Base-by-base conservation (phyloP, 1,140 invertebrate species). In the Heliconius nattereri region DNA sequence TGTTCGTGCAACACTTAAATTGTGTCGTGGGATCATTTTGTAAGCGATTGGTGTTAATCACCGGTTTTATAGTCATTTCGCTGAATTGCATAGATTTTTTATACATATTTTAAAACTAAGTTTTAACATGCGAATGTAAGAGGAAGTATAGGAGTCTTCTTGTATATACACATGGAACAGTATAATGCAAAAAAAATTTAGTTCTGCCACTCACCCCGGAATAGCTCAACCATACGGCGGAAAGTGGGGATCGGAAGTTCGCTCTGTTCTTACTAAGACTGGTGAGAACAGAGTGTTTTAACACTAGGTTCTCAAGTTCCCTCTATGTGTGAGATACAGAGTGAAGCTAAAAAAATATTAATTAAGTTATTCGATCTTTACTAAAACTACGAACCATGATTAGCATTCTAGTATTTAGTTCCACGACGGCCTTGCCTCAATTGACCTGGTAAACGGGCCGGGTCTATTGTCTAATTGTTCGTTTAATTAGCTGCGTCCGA, bases 371-470 rank as follows among this genome's bases (percentile, higher is more conserved):
- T 20, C 19, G 20, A 52, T 6, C 6, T 20, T 26, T 66, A 29
- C n/a, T 26, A 23, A 57, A 23, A n/a, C 23, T 26, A 66, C 11
- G 23, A 29, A 70, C n/a, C 40, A 71, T 70, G 52, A 49, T 70
- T 49, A 76, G 20, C 37, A 76, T 71, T 76, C 8, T 7, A 45
- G 19, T 35, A 40, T 76, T 32, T 35, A 76, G 60, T 76, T 71
- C 75, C 60, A 66, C 74, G 8, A 40, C 40, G 78, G 49, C 78
- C 78, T 79, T 79, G 73, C 45, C 40, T 57, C 70, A 79, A 79
- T 79, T 79, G 78, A 79, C 73, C 78, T 32, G 49, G 26, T 75
- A 66, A 66, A n/a, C 11, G 26, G 35, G 76, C 35, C 73, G 20
- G 8, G 13, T 71, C 60, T 76, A 70, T 76, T 76, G 60, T 71